A percentile compares a stretch with the other conserved stretches of the same genome.
Evolutionary conservation across 2,888 invertebrate genomes (phyloP).

Genomic region (Lithophane semibrunnea): DNA sequence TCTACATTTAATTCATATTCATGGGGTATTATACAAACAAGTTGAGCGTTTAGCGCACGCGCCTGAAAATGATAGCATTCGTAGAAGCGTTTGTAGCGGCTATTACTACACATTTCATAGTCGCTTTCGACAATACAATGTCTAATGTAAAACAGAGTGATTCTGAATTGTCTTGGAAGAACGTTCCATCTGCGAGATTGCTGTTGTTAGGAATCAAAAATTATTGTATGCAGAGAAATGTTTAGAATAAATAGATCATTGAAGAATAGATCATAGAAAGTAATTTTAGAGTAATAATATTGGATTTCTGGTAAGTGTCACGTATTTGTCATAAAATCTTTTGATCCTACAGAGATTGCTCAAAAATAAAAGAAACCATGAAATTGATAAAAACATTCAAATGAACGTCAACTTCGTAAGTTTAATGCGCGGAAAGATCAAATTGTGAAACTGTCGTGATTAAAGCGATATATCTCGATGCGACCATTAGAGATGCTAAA

Average conservation of each 20-base stretch:
- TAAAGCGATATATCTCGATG: slow-evolving; percentile 49
- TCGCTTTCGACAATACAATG: slow-evolving; percentile 63
- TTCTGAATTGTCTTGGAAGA: slow-evolving; percentile 63
- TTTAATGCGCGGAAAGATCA: slow-evolving; percentile 13
- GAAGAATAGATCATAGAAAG: background rate
- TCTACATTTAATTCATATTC: slow-evolving; percentile 66
- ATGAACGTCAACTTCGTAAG: slow-evolving; percentile 25
- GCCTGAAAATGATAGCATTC: slow-evolving; percentile 62
- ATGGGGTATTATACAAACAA: slow-evolving; percentile 63
- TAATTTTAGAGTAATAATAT: slow-evolving; percentile 11
- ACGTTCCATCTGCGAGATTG: slow-evolving; percentile 59
- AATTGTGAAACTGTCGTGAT: slow-evolving; percentile 51
- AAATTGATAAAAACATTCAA: slow-evolving; percentile 13
- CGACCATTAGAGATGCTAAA: slow-evolving; percentile 64
- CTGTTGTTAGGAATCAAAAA: slow-evolving; percentile 48
- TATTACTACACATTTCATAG: slow-evolving; percentile 65
- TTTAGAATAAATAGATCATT: slow-evolving; percentile 32
- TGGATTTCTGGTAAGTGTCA: background rate
- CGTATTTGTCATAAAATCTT: background rate
- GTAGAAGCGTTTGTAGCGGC: slow-evolving; percentile 59
- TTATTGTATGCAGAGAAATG: slow-evolving; percentile 30
- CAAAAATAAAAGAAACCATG: slow-evolving; percentile 2
- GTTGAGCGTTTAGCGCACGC: slow-evolving; percentile 59
- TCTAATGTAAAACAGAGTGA: slow-evolving; percentile 67
- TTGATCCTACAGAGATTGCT: slow-evolving; percentile 1